Conservation (phyloP, 1,140 invertebrate species). For the Myzus persicae region DNA sequence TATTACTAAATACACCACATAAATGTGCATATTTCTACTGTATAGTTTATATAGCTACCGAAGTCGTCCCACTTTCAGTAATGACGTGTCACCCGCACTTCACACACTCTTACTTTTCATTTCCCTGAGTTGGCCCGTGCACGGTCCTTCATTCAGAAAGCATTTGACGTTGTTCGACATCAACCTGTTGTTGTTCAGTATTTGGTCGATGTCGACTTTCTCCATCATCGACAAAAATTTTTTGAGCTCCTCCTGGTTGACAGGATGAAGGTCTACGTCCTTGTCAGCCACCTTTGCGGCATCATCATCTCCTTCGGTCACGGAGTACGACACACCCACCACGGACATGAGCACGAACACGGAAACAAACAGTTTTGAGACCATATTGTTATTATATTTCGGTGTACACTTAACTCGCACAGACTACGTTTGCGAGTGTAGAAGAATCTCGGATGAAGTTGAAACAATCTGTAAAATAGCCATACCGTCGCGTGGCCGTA, state of each 20-base stretch:
- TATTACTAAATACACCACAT: too few species aligned
- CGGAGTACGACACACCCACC: background rate
- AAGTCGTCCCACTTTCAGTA: background rate
- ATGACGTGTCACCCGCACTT: background rate
- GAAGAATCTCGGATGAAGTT: background rate
- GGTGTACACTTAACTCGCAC: background rate
- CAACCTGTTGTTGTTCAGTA: constrained; percentile 19
- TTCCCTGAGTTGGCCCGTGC: background rate
- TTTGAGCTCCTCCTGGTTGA: background rate
- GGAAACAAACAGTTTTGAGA: background rate
- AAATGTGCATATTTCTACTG: too few species aligned
- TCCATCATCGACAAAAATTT: background rate
- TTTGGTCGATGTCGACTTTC: background rate
- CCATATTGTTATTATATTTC: background rate
- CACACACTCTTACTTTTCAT: constrained; percentile 37
- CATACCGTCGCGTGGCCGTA: background rate
- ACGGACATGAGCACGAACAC: background rate
- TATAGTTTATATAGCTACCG: background rate
- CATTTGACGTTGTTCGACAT: constrained; percentile 29
- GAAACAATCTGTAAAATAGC: background rate
- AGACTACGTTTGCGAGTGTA: background rate
- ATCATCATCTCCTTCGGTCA: background rate
- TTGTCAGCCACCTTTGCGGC: background rate
- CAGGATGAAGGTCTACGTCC: background rate
- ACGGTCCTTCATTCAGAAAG: constrained; percentile 41